Percentiles rank a stretch among this genome's conserved stretches.
These are phyloP conservation scores for Trichogramma dendrolimi DNA, from an alignment of 2,888 invertebrate genomes.

Conservation along the genomic window DNA sequence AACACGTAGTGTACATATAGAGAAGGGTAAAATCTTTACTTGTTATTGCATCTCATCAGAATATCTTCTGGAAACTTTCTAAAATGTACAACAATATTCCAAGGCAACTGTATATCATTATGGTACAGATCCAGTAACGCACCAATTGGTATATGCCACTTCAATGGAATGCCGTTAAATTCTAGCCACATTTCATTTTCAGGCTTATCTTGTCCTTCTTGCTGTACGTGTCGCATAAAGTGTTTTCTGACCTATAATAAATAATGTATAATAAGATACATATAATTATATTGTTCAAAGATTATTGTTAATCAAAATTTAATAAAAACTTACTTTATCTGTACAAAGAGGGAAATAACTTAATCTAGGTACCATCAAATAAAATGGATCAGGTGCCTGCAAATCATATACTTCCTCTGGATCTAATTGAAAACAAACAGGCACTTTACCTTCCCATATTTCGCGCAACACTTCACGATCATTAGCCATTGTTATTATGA, in stretches of 20 bases:
- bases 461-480: conserved; percentile 92
- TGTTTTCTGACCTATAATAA: conserved; percentile 74
- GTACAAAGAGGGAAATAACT: conserved; percentile 93
- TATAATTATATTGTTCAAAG: not conserved
- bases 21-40: conserved; percentile 55
- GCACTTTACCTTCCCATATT: conserved; percentile 93
- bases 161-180: conserved; percentile 84
- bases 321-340: conserved; percentile 70
- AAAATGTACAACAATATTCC: conserved; percentile 92
- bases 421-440: conserved; percentile 86
- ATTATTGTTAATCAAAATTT: not conserved
- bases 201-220: conserved; percentile 64
- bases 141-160: conserved; percentile 80
- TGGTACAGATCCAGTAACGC: conserved; percentile 83
- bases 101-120: conserved; percentile 76
- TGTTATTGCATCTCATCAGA: conserved; percentile 80
- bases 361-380: conserved; percentile 87
- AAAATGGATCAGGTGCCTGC: conserved; percentile 88
- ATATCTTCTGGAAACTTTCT: conserved; percentile 88
- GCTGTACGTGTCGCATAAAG: conserved; percentile 76
- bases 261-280: not conserved
- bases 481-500: conserved; percentile 69
- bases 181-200: conserved; percentile 93
- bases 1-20: not conserved
- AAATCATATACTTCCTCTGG: conserved; percentile 84